Evolutionary conservation across 2,888 invertebrate genomes (phyloP).

Genomic region (Cetonia aurata): DNA sequence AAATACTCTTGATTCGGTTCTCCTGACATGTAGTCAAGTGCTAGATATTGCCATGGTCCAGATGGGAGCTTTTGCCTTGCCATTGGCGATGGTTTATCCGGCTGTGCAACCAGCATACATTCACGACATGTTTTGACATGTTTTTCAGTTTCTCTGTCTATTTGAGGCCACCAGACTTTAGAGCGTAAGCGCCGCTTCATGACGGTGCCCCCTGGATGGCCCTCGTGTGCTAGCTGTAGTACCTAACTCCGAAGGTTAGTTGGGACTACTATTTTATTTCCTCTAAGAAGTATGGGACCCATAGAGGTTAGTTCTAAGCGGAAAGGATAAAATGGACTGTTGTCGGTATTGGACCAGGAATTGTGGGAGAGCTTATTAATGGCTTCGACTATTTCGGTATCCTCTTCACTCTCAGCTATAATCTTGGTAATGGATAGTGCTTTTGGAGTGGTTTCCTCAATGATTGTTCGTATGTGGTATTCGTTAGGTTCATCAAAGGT

Average conservation of each 20-base stretch:
- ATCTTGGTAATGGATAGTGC: slow-evolving; percentile 41
- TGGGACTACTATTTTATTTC: slow-evolving; percentile 43
- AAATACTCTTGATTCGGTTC: slow-evolving; percentile 48
- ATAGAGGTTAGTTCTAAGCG: slow-evolving; percentile 29
- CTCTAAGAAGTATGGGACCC: slow-evolving; percentile 32
- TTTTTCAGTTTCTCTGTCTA: slow-evolving; percentile 24
- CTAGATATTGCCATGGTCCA: slow-evolving; percentile 49
- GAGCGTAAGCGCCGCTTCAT: slow-evolving; percentile 52
- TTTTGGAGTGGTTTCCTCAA: slow-evolving; percentile 46
- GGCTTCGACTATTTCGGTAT: slow-evolving; percentile 40
- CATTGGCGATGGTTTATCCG: slow-evolving; percentile 48
- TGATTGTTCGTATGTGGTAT: slow-evolving; percentile 47
- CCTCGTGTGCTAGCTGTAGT: slow-evolving; percentile 51
- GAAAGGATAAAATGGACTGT: slow-evolving; percentile 32
- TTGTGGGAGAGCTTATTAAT: slow-evolving; percentile 37
- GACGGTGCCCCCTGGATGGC: slow-evolving; percentile 52
- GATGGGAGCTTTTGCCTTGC: slow-evolving; percentile 49
- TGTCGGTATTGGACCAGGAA: slow-evolving; percentile 33
- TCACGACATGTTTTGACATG: slow-evolving; percentile 40
- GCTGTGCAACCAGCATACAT: slow-evolving; percentile 45
- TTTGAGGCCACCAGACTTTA: slow-evolving; percentile 44
- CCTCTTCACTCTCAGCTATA: slow-evolving; percentile 23
- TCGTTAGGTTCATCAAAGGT: slow-evolving; percentile 48
- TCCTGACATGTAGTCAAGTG: slow-evolving; percentile 52
- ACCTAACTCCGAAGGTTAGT: slow-evolving; percentile 40